Percentiles rank a stretch among this genome's conserved stretches.
Evolutionary conservation across 2,113 vertebrate species (phyloP).

Genomic region (Pterophyllum scalare): DNA sequence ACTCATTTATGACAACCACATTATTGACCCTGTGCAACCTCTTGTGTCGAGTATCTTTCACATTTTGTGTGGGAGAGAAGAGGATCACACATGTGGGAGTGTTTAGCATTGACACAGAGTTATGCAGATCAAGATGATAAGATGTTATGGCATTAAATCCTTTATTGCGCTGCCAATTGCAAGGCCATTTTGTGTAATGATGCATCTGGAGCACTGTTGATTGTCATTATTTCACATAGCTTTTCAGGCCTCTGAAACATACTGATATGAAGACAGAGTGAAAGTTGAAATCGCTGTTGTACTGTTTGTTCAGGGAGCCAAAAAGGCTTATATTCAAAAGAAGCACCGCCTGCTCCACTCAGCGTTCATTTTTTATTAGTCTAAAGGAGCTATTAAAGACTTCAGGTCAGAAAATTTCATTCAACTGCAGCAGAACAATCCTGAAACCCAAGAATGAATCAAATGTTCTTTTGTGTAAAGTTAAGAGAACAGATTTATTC

Average conservation of each 20-base stretch:
- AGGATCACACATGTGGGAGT: not conserved
- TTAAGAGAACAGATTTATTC: not conserved
- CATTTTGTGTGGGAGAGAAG: not conserved
- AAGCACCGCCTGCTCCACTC: not conserved
- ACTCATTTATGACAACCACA: not conserved
- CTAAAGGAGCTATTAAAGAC: not conserved
- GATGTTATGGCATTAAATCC: not conserved
- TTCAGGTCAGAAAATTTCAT: slow-evolving; percentile 1
- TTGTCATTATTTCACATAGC: not conserved
- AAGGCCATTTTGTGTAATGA: not conserved
- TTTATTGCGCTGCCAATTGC: not conserved
- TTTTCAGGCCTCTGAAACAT: slow-evolving; percentile 1
- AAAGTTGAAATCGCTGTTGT: not conserved
- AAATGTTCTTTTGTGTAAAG: not conserved
- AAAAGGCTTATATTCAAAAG: not conserved
- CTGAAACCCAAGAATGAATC: not conserved
- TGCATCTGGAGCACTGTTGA: slow-evolving; percentile 3
- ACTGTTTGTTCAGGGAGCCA: not conserved
- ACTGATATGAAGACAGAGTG: not conserved
- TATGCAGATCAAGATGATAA: slow-evolving; percentile 10
- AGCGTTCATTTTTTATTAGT: not conserved
- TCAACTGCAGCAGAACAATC: not conserved
- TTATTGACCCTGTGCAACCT: slow-evolving; percentile 17
- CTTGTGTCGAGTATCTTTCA: not conserved
- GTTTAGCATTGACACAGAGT: not conserved